These are phyloP conservation scores for Ailurus styani DNA, from an alignment of 2,113 vertebrate genomes.

Conservation along the genomic window DNA sequence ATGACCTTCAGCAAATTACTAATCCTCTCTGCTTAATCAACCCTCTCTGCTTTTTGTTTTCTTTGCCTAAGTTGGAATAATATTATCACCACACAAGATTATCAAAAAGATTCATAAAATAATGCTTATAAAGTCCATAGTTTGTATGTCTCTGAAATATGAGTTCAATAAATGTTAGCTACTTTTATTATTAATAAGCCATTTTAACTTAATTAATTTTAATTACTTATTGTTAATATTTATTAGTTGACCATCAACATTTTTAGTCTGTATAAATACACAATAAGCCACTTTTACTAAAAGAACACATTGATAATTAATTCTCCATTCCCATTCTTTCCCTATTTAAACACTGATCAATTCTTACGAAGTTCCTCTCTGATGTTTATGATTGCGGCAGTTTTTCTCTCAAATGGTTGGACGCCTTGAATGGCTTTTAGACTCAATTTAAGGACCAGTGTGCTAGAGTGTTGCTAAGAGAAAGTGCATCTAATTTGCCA, in stretches of 20 bases:
- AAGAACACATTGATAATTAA: neutral
- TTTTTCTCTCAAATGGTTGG: conserved; percentile 37
- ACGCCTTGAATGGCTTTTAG: conserved; percentile 43
- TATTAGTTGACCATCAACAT: neutral
- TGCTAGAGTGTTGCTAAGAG: conserved; percentile 31
- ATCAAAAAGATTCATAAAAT: neutral
- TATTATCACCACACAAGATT: neutral
- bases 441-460: conserved; percentile 50
- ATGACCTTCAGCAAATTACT: neutral
- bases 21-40: neutral
- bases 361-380: conserved; percentile 6
- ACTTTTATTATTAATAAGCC: conserved; percentile 9
- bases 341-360: neutral
- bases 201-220: neutral
- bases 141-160: neutral
- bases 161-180: neutral
- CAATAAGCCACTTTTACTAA: neutral
- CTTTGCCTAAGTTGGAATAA: neutral
- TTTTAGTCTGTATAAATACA: neutral
- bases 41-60: neutral
- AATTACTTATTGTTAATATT: neutral
- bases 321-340: neutral
- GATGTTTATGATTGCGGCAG: neutral
- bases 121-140: neutral
- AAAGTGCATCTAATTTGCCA: conserved; percentile 49